phyloP scores from a whole-genome alignment of 2,113 vertebrate species.

The Caracal caracal region DNA sequence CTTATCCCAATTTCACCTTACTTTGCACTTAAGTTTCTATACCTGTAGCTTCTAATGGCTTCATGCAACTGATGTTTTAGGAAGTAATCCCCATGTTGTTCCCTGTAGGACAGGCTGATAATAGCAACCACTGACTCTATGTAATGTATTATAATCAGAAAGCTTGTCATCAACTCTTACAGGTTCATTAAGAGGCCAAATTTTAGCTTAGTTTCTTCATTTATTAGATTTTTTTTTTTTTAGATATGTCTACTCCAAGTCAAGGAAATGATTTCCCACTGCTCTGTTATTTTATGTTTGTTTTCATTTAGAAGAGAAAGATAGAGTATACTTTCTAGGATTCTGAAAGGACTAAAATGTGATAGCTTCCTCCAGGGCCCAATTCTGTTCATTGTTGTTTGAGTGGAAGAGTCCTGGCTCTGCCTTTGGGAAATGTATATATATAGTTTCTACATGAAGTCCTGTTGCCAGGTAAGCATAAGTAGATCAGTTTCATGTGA shows the following conservation, averaged over 20 bases:
- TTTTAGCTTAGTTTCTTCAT: neutral
- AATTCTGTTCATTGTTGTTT: neutral
- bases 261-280: neutral
- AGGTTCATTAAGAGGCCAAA: neutral
- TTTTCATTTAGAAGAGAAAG: conserved; percentile 1
- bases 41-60: neutral
- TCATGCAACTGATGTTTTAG: neutral
- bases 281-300: neutral
- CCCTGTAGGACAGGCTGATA: neutral
- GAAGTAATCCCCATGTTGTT: neutral
- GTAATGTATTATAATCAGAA: neutral
- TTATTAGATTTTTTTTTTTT: neutral
- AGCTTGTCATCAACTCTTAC: neutral
- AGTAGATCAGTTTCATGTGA: neutral
- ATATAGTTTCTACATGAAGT: neutral
- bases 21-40: neutral
- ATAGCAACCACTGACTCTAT: neutral
- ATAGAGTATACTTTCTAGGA: neutral
- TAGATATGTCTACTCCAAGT: neutral
- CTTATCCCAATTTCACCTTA: neutral
- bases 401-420: neutral
- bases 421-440: neutral
- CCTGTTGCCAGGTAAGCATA: neutral
- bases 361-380: neutral
- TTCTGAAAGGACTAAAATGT: neutral